These are phyloP conservation scores for Sisyra nigra DNA, from an alignment of 2,888 invertebrate genomes.

Conservation along the genomic window DNA sequence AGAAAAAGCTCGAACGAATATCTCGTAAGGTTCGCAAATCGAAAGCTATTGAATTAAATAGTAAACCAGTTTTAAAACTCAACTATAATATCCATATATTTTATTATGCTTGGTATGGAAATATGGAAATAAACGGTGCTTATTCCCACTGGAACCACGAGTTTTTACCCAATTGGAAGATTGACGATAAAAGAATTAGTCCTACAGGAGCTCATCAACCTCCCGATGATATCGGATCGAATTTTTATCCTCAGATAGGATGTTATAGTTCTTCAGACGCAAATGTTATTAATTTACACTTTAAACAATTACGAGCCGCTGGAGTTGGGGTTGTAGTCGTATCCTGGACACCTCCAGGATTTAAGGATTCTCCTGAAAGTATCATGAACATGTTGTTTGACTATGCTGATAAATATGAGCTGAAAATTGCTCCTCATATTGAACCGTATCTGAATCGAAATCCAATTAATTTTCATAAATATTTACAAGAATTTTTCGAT, in stretches of 20 bases:
- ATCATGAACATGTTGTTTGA: conserved; percentile 18
- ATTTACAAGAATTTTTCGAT: conserved; percentile 27
- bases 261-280: conserved; percentile 34
- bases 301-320: conserved; percentile 29
- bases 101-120: conserved; percentile 24
- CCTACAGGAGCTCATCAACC: conserved; percentile 32
- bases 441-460: conserved; percentile 36
- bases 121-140: conserved; percentile 18
- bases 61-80: conserved; percentile 17
- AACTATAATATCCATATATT: conserved; percentile 22
- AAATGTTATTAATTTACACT: conserved; percentile 28
- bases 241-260: conserved; percentile 34
- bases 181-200: conserved; percentile 26
- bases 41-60: conserved; percentile 14
- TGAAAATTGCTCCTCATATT: conserved; percentile 38
- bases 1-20: conserved; percentile 18
- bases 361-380: conserved; percentile 20
- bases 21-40: conserved; percentile 17
- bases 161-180: conserved; percentile 22
- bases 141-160: conserved; percentile 24
- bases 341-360: conserved; percentile 35
- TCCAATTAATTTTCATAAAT: conserved; percentile 28
- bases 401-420: conserved; percentile 24
- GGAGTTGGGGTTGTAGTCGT: conserved; percentile 33
- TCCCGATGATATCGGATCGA: conserved; percentile 35